Conservation (phyloP, 2,797 vertebrate species). For the Pelochelys cantorii region DNA sequence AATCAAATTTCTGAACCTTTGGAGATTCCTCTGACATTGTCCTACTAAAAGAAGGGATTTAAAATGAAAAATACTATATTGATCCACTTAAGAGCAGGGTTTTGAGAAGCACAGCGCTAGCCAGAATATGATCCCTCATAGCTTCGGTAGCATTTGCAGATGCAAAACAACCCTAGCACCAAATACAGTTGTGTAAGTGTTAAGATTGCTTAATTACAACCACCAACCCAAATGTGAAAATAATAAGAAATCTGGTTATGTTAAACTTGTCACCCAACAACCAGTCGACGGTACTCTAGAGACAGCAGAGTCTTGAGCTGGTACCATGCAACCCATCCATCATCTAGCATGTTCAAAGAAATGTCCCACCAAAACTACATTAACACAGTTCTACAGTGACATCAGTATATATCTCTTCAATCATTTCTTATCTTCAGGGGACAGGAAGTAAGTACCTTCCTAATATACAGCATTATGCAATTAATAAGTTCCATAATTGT, state of each 20-base stretch:
- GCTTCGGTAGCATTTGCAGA: neutral
- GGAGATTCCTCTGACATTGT: constrained; percentile 22
- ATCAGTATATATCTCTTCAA: neutral
- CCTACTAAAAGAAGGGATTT: neutral
- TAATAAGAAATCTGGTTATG: neutral
- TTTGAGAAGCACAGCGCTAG: neutral
- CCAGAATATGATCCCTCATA: neutral
- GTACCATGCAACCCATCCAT: neutral
- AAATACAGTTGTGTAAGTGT: neutral
- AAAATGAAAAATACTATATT: neutral
- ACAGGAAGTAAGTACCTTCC: neutral
- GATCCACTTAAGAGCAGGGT: neutral
- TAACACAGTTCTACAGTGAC: neutral
- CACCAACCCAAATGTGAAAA: neutral
- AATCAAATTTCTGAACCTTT: constrained; percentile 29
- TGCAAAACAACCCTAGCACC: neutral
- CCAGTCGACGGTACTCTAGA: neutral
- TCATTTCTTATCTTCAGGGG: neutral
- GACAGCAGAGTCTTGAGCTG: neutral
- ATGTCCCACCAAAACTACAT: constrained; percentile 23
- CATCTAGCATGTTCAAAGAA: neutral
- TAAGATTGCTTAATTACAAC: neutral
- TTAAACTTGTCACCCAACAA: neutral
- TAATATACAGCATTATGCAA: neutral
- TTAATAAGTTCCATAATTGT: neutral